These are phyloP conservation scores for Reticulitermes speratus DNA, from an alignment of 1,140 invertebrate species.

Conservation along the genomic window DNA sequence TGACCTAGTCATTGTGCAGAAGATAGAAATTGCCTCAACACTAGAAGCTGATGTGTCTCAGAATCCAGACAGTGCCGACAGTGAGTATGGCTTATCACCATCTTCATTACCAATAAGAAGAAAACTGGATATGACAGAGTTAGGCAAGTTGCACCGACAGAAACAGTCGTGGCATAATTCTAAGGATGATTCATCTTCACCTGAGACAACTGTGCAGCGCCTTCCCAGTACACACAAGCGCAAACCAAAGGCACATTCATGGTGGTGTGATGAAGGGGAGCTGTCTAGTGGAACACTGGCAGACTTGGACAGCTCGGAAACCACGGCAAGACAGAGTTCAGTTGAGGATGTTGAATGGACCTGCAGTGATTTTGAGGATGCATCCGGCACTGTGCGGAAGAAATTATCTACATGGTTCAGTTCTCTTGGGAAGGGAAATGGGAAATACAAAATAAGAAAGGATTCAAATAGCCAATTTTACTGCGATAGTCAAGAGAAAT, in stretches of 20 bases:
- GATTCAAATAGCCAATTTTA: slow-evolving; percentile 32
- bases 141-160: neutral
- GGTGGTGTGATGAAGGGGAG: slow-evolving; percentile 41
- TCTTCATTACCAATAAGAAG: slow-evolving; percentile 11
- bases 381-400: slow-evolving; percentile 31
- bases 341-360: slow-evolving; percentile 33
- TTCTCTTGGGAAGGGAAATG: slow-evolving; percentile 41
- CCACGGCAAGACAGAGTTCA: slow-evolving; percentile 35
- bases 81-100: neutral
- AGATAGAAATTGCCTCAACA: neutral
- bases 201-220: neutral
- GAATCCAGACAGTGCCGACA: neutral
- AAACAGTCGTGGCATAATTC: slow-evolving; percentile 28
- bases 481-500: slow-evolving; percentile 27
- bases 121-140: slow-evolving; percentile 3
- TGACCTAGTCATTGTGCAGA: slow-evolving; percentile 13
- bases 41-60: neutral
- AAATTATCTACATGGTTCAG: slow-evolving; percentile 38
- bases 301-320: slow-evolving; percentile 42
- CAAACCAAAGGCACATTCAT: neutral
- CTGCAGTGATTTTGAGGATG: slow-evolving; percentile 15
- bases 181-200: slow-evolving; percentile 16
- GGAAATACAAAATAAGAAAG: slow-evolving; percentile 26
- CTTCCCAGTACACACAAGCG: neutral
- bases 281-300: slow-evolving; percentile 40